A percentile compares a stretch with the other conserved stretches of the same genome.
These are phyloP conservation scores for Agonopterix heracliana DNA, from an alignment of 2,888 invertebrate genomes.

Conservation along the genomic window DNA sequence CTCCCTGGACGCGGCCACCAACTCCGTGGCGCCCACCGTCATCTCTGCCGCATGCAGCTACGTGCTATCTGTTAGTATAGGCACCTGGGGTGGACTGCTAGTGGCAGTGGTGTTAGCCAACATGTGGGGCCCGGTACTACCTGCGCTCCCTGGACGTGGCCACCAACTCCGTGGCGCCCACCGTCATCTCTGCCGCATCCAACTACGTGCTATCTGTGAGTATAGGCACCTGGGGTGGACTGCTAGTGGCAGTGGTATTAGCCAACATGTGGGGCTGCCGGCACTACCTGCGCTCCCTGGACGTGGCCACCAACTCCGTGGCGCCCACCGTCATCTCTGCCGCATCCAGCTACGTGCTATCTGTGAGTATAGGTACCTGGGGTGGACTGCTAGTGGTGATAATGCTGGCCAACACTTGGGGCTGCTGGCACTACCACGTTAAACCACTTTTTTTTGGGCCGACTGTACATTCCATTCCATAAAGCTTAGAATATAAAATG, in stretches of 20 bases:
- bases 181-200: slow-evolving; percentile 78
- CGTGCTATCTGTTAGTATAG: slow-evolving; percentile 75
- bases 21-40: slow-evolving; percentile 79
- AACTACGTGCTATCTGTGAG: slow-evolving; percentile 81
- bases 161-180: slow-evolving; percentile 77
- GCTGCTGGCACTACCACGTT: slow-evolving; percentile 78
- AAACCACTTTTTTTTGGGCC: too few relatives aligned
- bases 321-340: slow-evolving; percentile 79
- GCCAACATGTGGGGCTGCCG: slow-evolving; percentile 78
- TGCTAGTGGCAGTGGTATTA: slow-evolving; percentile 72
- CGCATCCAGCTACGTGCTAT: slow-evolving; percentile 78
- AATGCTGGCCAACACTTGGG: too few relatives aligned
- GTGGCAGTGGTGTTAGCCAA: too few relatives aligned
- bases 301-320: slow-evolving; percentile 75
- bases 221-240: slow-evolving; percentile 30
- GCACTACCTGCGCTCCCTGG: slow-evolving; percentile 78
- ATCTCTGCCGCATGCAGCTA: slow-evolving; percentile 80
- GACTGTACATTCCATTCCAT: too few relatives aligned
- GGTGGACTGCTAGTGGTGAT: too few relatives aligned
- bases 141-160: slow-evolving; percentile 78
- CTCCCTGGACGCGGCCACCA: slow-evolving; percentile 75
- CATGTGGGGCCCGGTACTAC: slow-evolving; percentile 78
- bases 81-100: neutral
- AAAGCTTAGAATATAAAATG: too few relatives aligned
- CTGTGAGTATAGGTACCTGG: slow-evolving; percentile 65